Evolutionary conservation across 1,140 invertebrate species (phyloP), one percentile per base, ranked within the genome.

Genomic region (Drosophila serrata): DNA sequence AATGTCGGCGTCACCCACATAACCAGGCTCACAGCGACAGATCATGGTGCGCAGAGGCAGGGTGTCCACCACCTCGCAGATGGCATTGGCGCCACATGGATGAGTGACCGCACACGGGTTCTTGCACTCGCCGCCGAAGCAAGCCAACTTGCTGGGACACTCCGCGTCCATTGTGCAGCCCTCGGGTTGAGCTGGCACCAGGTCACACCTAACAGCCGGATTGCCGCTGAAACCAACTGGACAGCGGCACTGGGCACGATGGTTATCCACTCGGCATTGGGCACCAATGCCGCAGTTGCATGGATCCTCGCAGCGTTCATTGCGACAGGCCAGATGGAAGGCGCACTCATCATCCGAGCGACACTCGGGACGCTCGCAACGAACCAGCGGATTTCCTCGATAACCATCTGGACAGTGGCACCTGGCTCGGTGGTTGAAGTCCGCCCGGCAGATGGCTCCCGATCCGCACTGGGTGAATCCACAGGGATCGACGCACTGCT

Each of bases 31-130:
- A 91, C 97, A 98, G 85, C 96, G 95, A 91, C 97, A 98, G 45
- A 97, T 95, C 95, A 98, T 97, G 17, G 97, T 97, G 75, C 97
- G 94, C 92, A 97, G 94, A 5, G 97, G 97, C 61, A 98, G 92
- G 3, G 97, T 97, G 82, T 98, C 96, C 8, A 97, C 95, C 1
- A 98, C 97, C 3, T 95, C 94, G 91, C 97, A 98, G 77, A 95
- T 94, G 1, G 97, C 97, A 80, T 97, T 95, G 12, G 93, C 86
- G 13, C 97, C 97, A 91, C 98, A 99, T 0, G 97, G 97, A 78
- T 95, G 95, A 0, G 95, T 95, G 70, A 96, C 94, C 9, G 91
- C 84, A 88, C 98, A 99, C 0, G 97, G 97, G 92, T 98, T 97
- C 82, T 95, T 95, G 88, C 97, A 99, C 64, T 94, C 93, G 19